Evolutionary conservation across 2,888 invertebrate species (phyloP).

Genomic region (Epinotia demarniana): DNA sequence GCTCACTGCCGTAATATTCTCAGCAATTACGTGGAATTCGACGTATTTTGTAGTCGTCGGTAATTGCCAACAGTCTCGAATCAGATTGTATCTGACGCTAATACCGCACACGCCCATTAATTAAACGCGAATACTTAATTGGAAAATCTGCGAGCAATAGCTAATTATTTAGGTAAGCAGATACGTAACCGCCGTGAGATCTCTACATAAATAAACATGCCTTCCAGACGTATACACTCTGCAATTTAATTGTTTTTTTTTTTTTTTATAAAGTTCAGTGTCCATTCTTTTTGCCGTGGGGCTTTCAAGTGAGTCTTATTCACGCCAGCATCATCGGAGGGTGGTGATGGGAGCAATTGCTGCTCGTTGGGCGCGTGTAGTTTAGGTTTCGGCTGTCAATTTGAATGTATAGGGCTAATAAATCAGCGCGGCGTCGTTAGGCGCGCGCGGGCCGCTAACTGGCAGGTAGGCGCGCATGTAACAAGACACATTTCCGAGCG

Average conservation of each 20-base stretch:
- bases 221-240: conserved; percentile 1
- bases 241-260: conserved; percentile 36
- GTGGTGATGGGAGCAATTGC: conserved; percentile 34
- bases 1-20: conserved; percentile 83
- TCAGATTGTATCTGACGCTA: conserved; percentile 80
- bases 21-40: conserved; percentile 83
- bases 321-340: conserved; percentile 7
- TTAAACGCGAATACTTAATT: conserved; percentile 77
- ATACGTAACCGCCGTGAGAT: conserved; percentile 60
- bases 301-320: not conserved
- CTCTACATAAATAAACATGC: conserved; percentile 49
- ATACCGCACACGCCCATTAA: conserved; percentile 79
- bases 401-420: conserved; percentile 72
- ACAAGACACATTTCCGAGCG: conserved; percentile 79
- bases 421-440: conserved; percentile 72
- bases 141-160: conserved; percentile 74
- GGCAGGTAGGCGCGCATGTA: conserved; percentile 71
- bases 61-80: conserved; percentile 78
- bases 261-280: conserved; percentile 22
- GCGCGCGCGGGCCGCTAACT: conserved; percentile 51
- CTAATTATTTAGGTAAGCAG: conserved; percentile 65
- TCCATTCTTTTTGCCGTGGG: not conserved
- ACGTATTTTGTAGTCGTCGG: conserved; percentile 80
- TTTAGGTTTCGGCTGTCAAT: conserved; percentile 67
- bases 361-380: conserved; percentile 33